Conservation (phyloP, 2,113 vertebrate species). For the Sciurus niger region DNA sequence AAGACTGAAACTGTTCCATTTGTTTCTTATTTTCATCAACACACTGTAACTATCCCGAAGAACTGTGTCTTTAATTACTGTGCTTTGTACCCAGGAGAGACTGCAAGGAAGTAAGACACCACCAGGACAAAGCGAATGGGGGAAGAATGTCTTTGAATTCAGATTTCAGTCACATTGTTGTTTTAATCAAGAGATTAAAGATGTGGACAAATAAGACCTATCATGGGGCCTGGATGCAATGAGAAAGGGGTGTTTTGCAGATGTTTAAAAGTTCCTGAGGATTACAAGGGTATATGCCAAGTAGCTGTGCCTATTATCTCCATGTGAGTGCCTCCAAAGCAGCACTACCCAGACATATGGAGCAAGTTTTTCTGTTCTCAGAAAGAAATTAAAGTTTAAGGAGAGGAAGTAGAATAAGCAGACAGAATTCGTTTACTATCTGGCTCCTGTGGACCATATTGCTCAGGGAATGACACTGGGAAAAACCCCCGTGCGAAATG, state of each 20-base stretch:
- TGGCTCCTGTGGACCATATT: constrained; percentile 64
- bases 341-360: constrained; percentile 68
- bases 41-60: constrained; percentile 71
- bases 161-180: constrained; percentile 73
- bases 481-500: not conserved
- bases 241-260: constrained; percentile 64
- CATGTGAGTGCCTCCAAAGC: constrained; percentile 54
- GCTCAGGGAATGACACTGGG: constrained; percentile 17
- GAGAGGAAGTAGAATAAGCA: constrained; percentile 58
- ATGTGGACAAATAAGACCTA: constrained; percentile 73
- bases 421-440: constrained; percentile 54
- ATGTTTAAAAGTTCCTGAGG: constrained; percentile 69
- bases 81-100: constrained; percentile 65
- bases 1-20: constrained; percentile 66
- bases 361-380: constrained; percentile 56
- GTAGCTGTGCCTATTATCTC: constrained; percentile 48
- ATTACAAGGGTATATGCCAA: not conserved
- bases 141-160: constrained; percentile 79
- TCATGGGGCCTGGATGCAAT: constrained; percentile 22
- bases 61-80: constrained; percentile 79
- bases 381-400: constrained; percentile 65
- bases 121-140: constrained; percentile 60
- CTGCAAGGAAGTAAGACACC: constrained; percentile 62
- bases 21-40: constrained; percentile 76
- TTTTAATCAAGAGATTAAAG: constrained; percentile 81